Conservation (phyloP, 30 jellyfish, hydroid and myxozoan genomes). For the Clytia hemisphaerica region DNA sequence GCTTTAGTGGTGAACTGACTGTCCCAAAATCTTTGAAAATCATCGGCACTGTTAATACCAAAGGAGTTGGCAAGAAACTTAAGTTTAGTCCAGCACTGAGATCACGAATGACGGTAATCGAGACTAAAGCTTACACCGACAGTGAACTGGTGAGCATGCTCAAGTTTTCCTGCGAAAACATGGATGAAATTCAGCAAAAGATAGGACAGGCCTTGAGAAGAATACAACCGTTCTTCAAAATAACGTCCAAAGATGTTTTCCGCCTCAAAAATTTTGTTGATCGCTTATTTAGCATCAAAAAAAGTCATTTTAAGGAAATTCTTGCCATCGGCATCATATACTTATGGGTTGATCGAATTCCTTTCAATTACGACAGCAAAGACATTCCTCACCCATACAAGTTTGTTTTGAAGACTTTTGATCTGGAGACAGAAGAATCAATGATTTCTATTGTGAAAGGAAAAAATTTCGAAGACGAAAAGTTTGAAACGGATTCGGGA, state of each 20-base stretch:
- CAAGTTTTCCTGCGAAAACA: neutral
- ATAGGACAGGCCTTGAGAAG: neutral
- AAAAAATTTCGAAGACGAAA: neutral
- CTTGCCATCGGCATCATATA: neutral
- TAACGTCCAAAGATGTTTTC: slow-evolving; percentile 4
- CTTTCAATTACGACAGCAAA: too few species aligned
- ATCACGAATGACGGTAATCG: slow-evolving; percentile 15
- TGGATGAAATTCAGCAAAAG: neutral
- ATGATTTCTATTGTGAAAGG: neutral
- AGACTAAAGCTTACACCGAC: neutral
- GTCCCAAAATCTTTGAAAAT: neutral
- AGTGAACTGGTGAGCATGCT: neutral
- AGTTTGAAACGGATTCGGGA: too few species aligned
- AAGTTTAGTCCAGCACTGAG: slow-evolving; percentile 11
- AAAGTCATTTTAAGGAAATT: neutral
- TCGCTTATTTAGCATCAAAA: neutral
- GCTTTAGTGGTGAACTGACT: neutral
- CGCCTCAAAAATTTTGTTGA: neutral
- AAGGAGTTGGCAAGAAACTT: neutral
- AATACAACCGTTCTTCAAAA: neutral
- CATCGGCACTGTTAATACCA: slow-evolving; percentile 3
- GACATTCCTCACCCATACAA: too few species aligned
- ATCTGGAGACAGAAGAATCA: neutral
- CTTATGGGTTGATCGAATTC: slow-evolving; percentile 11
- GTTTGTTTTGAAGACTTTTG: too few species aligned